A percentile compares a stretch with the other conserved stretches of the same genome.
These are phyloP conservation scores for Bovichtus variegatus DNA, from an alignment of 2,797 vertebrate genomes.

Conservation along the genomic window DNA sequence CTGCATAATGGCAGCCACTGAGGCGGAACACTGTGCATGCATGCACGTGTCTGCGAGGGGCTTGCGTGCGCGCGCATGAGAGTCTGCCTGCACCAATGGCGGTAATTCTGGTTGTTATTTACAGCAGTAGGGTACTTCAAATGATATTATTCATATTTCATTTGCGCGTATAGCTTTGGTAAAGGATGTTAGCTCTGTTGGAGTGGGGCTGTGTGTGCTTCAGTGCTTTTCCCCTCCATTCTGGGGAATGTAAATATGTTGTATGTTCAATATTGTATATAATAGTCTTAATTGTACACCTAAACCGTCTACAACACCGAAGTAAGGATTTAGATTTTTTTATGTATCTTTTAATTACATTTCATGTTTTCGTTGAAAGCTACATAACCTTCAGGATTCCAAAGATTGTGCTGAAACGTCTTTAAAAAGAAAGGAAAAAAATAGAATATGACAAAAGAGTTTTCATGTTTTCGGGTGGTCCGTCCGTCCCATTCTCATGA, in stretches of 20 bases:
- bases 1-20: conserved; percentile 61
- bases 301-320: not conserved
- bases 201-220: not conserved
- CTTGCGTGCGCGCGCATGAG: conserved; percentile 19
- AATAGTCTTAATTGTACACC: not conserved
- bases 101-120: conserved; percentile 57
- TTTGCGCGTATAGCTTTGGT: conserved; percentile 7
- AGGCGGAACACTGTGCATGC: conserved; percentile 30
- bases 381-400: not conserved
- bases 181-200: conserved; percentile 28
- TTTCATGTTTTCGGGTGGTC: not conserved
- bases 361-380: not conserved
- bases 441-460: not conserved
- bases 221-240: not conserved
- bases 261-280: not conserved
- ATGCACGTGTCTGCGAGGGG: conserved; percentile 10
- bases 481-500: too few relatives aligned
- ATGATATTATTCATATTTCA: conserved; percentile 40
- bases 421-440: not conserved
- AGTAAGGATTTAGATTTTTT: not conserved
- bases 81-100: conserved; percentile 15
- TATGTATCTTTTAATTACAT: not conserved
- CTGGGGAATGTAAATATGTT: too few relatives aligned
- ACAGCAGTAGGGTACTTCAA: conserved; percentile 34
- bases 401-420: not conserved